Conservation (phyloP, 2,888 invertebrate genomes). For the Dione juno region DNA sequence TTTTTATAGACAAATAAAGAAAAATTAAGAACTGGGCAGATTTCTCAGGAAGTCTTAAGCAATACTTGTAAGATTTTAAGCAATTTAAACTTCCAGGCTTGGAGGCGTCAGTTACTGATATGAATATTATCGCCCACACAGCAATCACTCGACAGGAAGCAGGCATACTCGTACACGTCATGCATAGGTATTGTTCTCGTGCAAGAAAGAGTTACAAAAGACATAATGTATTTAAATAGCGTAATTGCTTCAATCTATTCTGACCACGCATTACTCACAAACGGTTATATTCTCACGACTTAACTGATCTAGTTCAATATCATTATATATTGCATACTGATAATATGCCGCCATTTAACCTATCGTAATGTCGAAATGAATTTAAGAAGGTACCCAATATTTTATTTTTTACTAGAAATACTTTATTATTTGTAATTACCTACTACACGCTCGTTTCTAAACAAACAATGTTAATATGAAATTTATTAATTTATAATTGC, state of each 20-base stretch:
- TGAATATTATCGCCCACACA: slow-evolving; percentile 65
- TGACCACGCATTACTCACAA: slow-evolving; percentile 35
- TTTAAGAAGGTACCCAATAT: background rate
- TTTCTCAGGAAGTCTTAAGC: background rate
- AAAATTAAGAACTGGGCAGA: background rate
- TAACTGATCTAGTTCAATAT: slow-evolving; percentile 50
- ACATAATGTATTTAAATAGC: slow-evolving; percentile 44
- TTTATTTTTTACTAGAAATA: background rate
- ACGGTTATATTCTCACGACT: slow-evolving; percentile 50
- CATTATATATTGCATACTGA: slow-evolving; percentile 44
- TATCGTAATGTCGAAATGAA: background rate
- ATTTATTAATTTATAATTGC: background rate
- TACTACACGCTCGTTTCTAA: background rate
- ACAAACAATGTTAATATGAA: background rate
- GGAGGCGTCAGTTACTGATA: slow-evolving; percentile 44
- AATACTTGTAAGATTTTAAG: slow-evolving; percentile 2
- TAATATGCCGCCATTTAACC: slow-evolving; percentile 11
- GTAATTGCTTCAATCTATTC: slow-evolving; percentile 41
- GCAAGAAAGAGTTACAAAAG: slow-evolving; percentile 50
- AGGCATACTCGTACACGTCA: slow-evolving; percentile 59
- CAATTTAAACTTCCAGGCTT: slow-evolving; percentile 28
- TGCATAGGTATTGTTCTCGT: slow-evolving; percentile 50
- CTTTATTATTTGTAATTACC: background rate
- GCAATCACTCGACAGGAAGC: slow-evolving; percentile 63
- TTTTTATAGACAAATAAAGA: background rate